phyloP scores from a whole-genome alignment of 2,888 invertebrate species.

The Anthoptus insignis region DNA sequence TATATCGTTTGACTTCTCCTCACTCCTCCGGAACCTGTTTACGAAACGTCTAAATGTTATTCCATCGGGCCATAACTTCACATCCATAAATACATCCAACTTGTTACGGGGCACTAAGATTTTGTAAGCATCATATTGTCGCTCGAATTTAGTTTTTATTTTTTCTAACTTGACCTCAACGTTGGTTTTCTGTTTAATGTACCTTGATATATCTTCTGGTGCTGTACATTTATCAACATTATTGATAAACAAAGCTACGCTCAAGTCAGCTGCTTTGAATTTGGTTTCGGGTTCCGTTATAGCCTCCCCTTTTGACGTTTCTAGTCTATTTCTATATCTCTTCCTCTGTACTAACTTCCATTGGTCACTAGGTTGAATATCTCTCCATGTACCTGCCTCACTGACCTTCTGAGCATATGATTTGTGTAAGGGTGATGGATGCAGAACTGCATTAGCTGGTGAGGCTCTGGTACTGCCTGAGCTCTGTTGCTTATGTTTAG shows the following conservation, averaged over 20 bases:
- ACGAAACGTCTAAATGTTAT: conserved; percentile 14
- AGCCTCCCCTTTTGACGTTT: background rate
- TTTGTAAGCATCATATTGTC: background rate
- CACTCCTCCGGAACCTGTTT: background rate
- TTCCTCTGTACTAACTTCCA: conserved; percentile 5
- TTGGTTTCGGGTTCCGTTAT: background rate
- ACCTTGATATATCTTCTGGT: background rate
- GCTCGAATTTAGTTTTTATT: no score
- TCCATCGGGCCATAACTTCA: conserved; percentile 12
- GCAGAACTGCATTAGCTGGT: no score
- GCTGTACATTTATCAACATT: background rate
- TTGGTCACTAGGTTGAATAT: background rate
- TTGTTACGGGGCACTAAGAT: background rate
- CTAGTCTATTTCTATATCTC: background rate
- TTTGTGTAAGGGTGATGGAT: no score
- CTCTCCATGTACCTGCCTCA: no score
- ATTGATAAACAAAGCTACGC: background rate
- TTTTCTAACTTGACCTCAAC: background rate
- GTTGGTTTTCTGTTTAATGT: background rate
- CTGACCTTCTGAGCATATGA: no score
- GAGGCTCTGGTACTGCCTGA: no score
- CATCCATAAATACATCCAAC: background rate
- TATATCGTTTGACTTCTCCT: background rate
- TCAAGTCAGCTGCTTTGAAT: conserved; percentile 6
- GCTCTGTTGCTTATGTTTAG: no score